A percentile compares a stretch with the other conserved stretches of the same genome.
Evolutionary conservation across 2,113 vertebrate genomes (phyloP).

Genomic region (Erinaceus europaeus): DNA sequence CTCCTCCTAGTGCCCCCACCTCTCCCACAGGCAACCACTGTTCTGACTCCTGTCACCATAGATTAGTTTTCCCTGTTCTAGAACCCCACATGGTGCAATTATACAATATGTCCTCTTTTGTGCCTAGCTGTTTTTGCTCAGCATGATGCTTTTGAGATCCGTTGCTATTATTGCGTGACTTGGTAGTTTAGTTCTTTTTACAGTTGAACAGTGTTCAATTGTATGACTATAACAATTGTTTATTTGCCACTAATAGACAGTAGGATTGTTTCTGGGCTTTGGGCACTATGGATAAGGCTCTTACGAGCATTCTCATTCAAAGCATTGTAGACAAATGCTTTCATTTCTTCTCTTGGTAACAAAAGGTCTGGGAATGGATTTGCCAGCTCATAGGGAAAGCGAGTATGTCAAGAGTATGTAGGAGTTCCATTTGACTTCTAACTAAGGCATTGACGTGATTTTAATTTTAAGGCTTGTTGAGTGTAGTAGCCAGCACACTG

Average conservation of each 20-base stretch:
- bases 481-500: not conserved
- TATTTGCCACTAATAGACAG: not conserved
- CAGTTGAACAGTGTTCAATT: not conserved
- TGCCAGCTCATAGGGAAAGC: not conserved
- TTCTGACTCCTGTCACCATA: accelerated
- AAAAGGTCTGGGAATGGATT: not conserved
- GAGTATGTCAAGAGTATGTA: accelerated
- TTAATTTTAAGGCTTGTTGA: not conserved
- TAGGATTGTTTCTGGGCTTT: not conserved
- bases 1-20: not conserved
- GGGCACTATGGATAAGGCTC: not conserved
- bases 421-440: not conserved
- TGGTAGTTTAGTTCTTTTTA: not conserved
- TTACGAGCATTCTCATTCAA: not conserved
- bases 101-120: accelerated
- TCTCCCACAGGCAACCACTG: not conserved
- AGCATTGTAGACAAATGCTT: not conserved
- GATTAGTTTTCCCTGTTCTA: not conserved
- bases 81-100: accelerated
- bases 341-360: not conserved
- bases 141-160: not conserved
- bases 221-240: not conserved
- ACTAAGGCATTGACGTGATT: too few species aligned
- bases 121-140: too few species aligned
- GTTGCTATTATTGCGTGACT: accelerated